phyloP scores from a whole-genome alignment of 2,113 vertebrate species.

The Odontophorus gujanensis region DNA sequence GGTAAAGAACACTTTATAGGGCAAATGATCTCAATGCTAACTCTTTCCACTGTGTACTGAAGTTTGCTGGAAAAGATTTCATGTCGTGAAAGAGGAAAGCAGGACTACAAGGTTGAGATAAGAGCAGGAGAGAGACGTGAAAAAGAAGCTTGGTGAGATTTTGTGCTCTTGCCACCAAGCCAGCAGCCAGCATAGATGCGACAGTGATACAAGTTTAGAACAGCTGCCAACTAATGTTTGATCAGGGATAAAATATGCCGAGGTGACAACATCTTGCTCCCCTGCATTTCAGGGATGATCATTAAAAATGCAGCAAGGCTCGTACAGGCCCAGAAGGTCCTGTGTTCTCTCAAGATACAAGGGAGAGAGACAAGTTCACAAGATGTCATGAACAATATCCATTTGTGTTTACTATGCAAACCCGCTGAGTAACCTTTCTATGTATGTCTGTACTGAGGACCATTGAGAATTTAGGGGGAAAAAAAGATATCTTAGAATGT shows the following conservation, averaged over 20 bases:
- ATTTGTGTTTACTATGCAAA: conserved; percentile 84
- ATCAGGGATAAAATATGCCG: conserved; percentile 94
- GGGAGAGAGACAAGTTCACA: conserved; percentile 87
- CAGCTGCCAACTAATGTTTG: conserved; percentile 91
- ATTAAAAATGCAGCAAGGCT: conserved; percentile 92
- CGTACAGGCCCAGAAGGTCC: conserved; percentile 84
- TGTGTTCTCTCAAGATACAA: conserved; percentile 82
- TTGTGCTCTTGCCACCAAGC: conserved; percentile 78
- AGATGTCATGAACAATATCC: conserved; percentile 89
- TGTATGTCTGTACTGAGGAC: conserved; percentile 76
- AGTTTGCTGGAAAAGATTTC: background rate
- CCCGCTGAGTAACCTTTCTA: conserved; percentile 75
- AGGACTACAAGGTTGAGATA: background rate
- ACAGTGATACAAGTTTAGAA: conserved; percentile 87
- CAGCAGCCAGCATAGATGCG: conserved; percentile 81
- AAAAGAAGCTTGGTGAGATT: conserved; percentile 76
- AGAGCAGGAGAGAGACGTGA: background rate
- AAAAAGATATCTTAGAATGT: conserved; percentile 19
- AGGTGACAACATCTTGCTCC: conserved; percentile 92
- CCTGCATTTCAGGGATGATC: conserved; percentile 87
- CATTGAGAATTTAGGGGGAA: conserved; percentile 65
- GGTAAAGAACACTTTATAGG: background rate
- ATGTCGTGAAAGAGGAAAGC: background rate
- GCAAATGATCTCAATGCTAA: background rate
- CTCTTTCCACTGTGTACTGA: background rate